Base-by-base conservation (phyloP, 2,888 invertebrate genomes). In the Andrena flavipes region DNA sequence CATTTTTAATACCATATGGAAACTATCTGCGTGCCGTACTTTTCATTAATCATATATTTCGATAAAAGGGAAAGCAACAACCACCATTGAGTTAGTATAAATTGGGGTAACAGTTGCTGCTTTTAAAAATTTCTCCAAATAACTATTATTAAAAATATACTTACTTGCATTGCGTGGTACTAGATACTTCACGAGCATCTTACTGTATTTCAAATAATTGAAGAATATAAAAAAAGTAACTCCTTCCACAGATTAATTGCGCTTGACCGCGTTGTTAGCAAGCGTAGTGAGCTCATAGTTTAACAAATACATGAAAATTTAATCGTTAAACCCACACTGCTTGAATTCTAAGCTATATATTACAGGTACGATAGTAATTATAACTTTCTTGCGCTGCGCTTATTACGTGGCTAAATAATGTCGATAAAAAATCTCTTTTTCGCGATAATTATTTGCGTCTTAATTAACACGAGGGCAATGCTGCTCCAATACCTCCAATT, bases 391-490 rank as follows among this genome's bases (percentile, higher is more conserved):
- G 54, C 51, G 49, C 3, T 48, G 23, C 29, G 7, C 16, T n/a
- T 4, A 10, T 26, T 71, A 33, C 5, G 6, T 29, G n/a, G 69
- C 4, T 59, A 69, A 49, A 33, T 69, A 60, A 48, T 51, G 48
- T 20, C 2, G 49, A 48, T 65, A 68, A 42, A 23, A 54, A 64
- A 79, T 60, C 30, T 69, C 42, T 42, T 73, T 68, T 30, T 26
- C 20, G 29, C 8, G 71, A 67, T 23, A 54, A 20, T 3, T n/a
- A 72, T 56, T 71, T 63, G 74, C 20, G 60, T 48, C 56, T 72
- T 77, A 77, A 70, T 84, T 83, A 71, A 23, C 35, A 60, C n/a
- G 49, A 48, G 42, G 13, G 16, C 16, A 65, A 60, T 69, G 26
- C 26, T n/a, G 16, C 13, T 48, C 8, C 35, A 1, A 49, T 71